Evolutionary conservation across 1,140 invertebrate species (phyloP), one percentile per base, ranked within the genome.

Genomic region (Diplogasteroides magnus): DNA sequence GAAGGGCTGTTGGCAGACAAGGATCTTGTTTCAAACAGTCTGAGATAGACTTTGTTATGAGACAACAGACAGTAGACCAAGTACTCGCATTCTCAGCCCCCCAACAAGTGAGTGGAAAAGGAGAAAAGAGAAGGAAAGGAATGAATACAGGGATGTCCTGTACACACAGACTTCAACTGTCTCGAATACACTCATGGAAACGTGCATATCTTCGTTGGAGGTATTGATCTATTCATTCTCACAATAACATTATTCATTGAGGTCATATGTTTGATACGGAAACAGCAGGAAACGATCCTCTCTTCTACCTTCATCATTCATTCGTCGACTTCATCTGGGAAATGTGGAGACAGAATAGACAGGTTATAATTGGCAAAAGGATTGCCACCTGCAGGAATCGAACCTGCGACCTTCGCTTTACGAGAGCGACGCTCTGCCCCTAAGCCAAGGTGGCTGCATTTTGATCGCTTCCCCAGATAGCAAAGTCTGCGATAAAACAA

Each of bases 121-220:
- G 19, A 11, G 28, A 65, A 13, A 6, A 2, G 2, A 6, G 11
- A 14, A 66, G 13, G 13, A 56, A 23, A 14, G 13, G 13, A 56
- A 56, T 14, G 13, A 56, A 56, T 23, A 29, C 61, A 74, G 71
- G 68, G 67, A 27, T 75, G 74, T 57, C 72, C 71, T 28, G 61
- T 67, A 29, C 31, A 64, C 25, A 66, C 72, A 31, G 64, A 74
- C 31, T 75, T 58, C 57, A 74, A 75, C 28, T 69, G 61, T 61
- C 63, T 75, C 1, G 74, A 76, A 64, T 76, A 75, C 28, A 71
- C 74, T 28, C 74, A 76, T 62, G 74, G 74, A 64, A 75, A 75
- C 63, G 68, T 72, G 14, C 74, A 76, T 60, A 75, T 75, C 31
- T 76, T 64, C 55, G 74, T 76, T n/a, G 74, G 74, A 58, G 68